phyloP scores from a whole-genome alignment of 1,140 invertebrate genomes.

The Aphaenogaster ashmeadi region DNA sequence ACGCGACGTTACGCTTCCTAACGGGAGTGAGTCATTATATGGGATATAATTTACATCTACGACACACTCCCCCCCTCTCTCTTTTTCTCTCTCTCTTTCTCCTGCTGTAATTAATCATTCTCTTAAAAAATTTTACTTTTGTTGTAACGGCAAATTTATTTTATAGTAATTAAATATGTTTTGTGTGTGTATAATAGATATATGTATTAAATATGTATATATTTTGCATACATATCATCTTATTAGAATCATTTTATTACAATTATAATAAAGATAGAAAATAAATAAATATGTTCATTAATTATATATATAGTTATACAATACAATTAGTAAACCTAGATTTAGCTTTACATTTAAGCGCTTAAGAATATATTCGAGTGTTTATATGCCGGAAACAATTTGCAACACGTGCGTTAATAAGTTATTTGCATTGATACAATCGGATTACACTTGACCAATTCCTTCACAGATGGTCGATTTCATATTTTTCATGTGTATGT shows the following conservation, averaged over 20 bases:
- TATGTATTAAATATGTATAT: not conserved
- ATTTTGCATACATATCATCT: not conserved
- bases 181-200: not conserved
- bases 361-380: not conserved
- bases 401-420: not conserved
- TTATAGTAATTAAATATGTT: conserved; percentile 2
- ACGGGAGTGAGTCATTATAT: not conserved
- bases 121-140: not conserved
- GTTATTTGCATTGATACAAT: conserved; percentile 2
- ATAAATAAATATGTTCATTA: not conserved
- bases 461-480: conserved; percentile 21
- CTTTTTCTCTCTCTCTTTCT: not conserved
- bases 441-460: conserved; percentile 41
- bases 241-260: not conserved
- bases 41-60: not conserved
- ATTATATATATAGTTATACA: not conserved
- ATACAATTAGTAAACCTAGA: not conserved
- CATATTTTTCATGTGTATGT: not conserved
- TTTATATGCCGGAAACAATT: not conserved
- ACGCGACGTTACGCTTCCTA: not conserved
- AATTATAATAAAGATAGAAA: not conserved
- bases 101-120: not conserved
- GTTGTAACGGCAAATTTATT: not conserved
- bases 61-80: too few relatives aligned
- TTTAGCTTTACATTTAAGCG: not conserved